Evolutionary conservation across 2,888 invertebrate species (phyloP).

Genomic region (Globia sparganii): DNA sequence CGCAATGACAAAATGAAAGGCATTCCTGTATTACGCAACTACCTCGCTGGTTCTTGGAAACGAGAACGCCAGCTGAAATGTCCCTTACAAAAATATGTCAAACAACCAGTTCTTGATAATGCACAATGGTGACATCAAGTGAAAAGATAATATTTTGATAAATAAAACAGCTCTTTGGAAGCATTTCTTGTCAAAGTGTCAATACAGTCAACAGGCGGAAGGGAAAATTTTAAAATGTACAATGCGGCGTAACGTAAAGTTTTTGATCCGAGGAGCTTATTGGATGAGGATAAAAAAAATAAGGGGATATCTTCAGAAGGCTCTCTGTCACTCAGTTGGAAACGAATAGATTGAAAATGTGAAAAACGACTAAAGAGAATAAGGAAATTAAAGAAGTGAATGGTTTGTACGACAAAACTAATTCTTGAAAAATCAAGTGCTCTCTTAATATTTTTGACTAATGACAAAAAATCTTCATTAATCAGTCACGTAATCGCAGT

Average conservation of each 20-base stretch:
- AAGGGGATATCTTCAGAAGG: constrained; percentile 12
- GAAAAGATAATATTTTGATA: constrained; percentile 14
- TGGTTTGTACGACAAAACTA: neutral
- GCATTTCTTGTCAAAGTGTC: constrained; percentile 16
- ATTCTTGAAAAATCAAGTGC: neutral
- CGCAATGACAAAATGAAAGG: neutral
- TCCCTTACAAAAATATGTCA: neutral
- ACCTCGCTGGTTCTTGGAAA: neutral
- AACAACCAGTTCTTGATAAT: neutral
- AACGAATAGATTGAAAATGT: neutral
- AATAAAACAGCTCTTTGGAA: constrained; percentile 18
- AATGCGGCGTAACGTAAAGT: constrained; percentile 50
- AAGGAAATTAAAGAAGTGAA: too few species aligned
- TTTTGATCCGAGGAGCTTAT: constrained; percentile 37
- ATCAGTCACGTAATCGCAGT: neutral
- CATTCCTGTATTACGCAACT: neutral
- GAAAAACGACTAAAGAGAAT: neutral
- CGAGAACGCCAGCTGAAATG: too few species aligned
- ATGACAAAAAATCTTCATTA: too few species aligned
- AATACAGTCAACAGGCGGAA: constrained; percentile 39
- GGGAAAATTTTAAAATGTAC: constrained; percentile 55
- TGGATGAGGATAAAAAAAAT: constrained; percentile 27
- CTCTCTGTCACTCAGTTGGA: neutral
- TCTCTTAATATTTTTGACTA: neutral
- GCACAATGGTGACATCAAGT: constrained; percentile 22